These are phyloP conservation scores for Gavialis gangeticus DNA, from an alignment of 2,113 vertebrate species.

Conservation along the genomic window DNA sequence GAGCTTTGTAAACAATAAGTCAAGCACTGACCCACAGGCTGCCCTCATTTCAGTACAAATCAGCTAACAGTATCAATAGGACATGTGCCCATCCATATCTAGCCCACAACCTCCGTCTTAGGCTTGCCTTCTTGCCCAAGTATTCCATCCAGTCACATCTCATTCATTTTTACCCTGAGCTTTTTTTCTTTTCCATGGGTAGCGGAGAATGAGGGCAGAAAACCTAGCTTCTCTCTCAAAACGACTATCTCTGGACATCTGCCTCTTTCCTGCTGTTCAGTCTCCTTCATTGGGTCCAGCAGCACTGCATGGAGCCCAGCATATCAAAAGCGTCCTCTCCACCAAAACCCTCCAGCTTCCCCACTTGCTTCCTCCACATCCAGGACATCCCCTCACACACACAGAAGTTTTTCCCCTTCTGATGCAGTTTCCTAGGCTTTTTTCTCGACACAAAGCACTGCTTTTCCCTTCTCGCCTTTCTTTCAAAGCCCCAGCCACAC, in stretches of 20 bases:
- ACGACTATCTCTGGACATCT: not conserved
- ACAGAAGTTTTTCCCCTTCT: accelerated
- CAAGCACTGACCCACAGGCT: accelerated
- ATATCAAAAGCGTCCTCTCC: not conserved
- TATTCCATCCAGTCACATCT: not conserved
- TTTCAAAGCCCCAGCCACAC: no score
- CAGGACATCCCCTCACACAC: not conserved
- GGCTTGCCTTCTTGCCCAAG: not conserved
- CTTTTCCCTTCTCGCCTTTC: no score
- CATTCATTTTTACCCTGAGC: not conserved
- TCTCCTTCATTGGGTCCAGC: not conserved
- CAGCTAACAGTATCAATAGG: not conserved
- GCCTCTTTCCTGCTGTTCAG: not conserved
- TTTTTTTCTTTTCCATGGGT: not conserved
- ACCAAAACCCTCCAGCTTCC: no score
- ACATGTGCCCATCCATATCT: not conserved
- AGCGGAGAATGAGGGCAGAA: accelerated
- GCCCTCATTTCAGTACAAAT: not conserved
- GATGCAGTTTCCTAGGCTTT: not conserved
- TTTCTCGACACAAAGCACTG: no score
- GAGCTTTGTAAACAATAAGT: not conserved
- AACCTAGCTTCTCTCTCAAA: not conserved
- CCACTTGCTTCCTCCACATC: not conserved
- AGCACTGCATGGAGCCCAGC: not conserved
- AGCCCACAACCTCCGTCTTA: not conserved